Evolutionary conservation across 1,140 invertebrate species (phyloP).

Genomic region (Macrotrachela quadricornifera): DNA sequence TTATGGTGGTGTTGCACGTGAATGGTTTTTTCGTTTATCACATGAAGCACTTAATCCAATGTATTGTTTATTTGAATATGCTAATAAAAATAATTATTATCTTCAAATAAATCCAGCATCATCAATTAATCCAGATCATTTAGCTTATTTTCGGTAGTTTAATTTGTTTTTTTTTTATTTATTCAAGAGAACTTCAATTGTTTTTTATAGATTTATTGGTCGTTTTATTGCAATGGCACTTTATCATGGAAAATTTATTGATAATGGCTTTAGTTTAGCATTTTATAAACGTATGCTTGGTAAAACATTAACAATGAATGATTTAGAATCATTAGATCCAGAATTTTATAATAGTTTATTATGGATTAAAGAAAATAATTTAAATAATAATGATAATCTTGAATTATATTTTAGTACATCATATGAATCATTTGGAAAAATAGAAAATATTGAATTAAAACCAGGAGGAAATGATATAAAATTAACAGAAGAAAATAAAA

Average conservation of each 20-base stretch:
- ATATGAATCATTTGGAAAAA: conserved; percentile 76
- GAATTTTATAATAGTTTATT: conserved; percentile 92
- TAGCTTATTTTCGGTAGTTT: conserved; percentile 55
- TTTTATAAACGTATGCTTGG: conserved; percentile 99
- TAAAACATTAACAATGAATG: conserved; percentile 74
- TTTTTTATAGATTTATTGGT: conserved; percentile 67
- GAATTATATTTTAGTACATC: conserved; percentile 84
- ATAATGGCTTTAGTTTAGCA: conserved; percentile 93
- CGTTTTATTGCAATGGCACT: conserved; percentile 67
- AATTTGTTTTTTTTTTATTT: neutral
- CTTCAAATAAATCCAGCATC: conserved; percentile 94
- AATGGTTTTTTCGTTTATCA: conserved; percentile 94
- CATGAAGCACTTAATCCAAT: conserved; percentile 99
- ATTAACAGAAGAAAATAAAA: conserved; percentile 79
- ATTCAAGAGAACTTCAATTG: neutral
- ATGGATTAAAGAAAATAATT: conserved; percentile 54
- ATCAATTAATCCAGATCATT: conserved; percentile 86
- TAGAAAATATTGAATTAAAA: conserved; percentile 71
- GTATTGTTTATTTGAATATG: conserved; percentile 95
- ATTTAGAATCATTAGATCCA: conserved; percentile 91
- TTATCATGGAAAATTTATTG: conserved; percentile 86
- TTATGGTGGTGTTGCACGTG: conserved; percentile 67
- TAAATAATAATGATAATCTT: conserved; percentile 73
- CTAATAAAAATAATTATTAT: conserved; percentile 98
- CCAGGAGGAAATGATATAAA: conserved; percentile 66